phyloP scores from a whole-genome alignment of 2,888 invertebrate genomes.

The Clepsis dumicolana region DNA sequence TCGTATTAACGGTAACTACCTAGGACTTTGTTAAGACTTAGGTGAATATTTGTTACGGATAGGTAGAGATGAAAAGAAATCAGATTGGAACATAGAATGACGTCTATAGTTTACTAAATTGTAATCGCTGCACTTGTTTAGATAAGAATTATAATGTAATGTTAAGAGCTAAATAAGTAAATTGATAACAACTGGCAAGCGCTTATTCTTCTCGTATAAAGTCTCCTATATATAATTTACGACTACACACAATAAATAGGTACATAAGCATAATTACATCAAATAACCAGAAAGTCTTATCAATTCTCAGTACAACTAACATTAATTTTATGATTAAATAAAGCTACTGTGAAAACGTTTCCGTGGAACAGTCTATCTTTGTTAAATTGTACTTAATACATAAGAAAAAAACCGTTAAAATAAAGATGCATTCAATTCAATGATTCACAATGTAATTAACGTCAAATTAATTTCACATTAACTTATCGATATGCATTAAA shows the following conservation, averaged over 20 bases:
- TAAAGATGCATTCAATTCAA: slow-evolving; percentile 12
- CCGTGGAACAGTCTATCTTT: slow-evolving; percentile 12
- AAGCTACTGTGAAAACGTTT: slow-evolving; percentile 20
- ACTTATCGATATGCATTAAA: slow-evolving; percentile 33
- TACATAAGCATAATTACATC: slow-evolving; percentile 8
- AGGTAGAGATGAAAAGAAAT: too few species aligned
- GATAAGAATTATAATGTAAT: neutral
- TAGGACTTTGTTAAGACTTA: too few species aligned
- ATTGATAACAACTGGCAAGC: neutral
- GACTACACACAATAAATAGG: neutral
- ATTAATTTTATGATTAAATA: slow-evolving; percentile 16
- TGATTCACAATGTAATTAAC: slow-evolving; percentile 26
- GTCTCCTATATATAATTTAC: slow-evolving; percentile 1
- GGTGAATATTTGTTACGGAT: too few species aligned
- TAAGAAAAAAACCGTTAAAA: neutral
- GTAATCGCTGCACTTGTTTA: neutral
- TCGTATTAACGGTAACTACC: too few species aligned
- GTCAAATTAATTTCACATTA: slow-evolving; percentile 32
- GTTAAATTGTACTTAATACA: slow-evolving; percentile 2
- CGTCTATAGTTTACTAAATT: too few species aligned
- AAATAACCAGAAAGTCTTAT: slow-evolving; percentile 38
- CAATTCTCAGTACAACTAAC: slow-evolving; percentile 22
- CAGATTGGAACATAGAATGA: too few species aligned
- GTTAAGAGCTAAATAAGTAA: neutral
- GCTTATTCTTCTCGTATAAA: neutral